These are phyloP conservation scores for Lophotriccus pileatus DNA, from an alignment of 2,797 vertebrate genomes.

Conservation along the genomic window DNA sequence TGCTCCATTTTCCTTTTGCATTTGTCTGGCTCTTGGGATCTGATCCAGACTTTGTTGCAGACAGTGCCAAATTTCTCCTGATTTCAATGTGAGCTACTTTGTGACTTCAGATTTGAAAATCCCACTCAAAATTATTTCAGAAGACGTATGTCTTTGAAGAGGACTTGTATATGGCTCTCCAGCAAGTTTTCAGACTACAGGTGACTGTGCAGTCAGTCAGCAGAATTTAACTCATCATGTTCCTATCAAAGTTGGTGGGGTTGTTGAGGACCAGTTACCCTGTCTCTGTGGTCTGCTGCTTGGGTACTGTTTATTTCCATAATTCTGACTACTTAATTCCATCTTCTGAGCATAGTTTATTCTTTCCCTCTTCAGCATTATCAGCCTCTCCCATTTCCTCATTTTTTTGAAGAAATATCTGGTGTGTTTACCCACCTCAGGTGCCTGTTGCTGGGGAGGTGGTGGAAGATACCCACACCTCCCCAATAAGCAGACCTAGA, in stretches of 20 bases:
- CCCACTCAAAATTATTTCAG: not conserved
- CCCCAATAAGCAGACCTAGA: not conserved
- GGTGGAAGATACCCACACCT: not conserved
- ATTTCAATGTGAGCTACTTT: not conserved
- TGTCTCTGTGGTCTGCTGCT: not conserved
- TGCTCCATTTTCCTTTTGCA: not conserved
- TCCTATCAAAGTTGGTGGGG: not conserved
- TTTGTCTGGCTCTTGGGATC: not conserved
- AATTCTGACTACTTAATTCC: not conserved
- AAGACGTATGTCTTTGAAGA: not conserved
- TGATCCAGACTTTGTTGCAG: not conserved
- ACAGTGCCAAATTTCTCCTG: not conserved
- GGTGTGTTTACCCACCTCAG: not conserved
- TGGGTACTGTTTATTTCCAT: not conserved
- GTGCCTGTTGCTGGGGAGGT: not conserved
- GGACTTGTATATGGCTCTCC: not conserved
- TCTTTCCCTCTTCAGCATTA: not conserved
- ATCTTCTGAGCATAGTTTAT: not conserved
- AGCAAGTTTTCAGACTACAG: not conserved
- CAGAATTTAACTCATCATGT: not conserved
- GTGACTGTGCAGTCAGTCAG: not conserved
- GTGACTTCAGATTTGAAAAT: not conserved
- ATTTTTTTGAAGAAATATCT: not conserved
- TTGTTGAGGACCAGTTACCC: not conserved
- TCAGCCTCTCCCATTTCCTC: not conserved